Conservation (phyloP, 2,113 vertebrate genomes). For the Eudyptes chrysolophus region DNA sequence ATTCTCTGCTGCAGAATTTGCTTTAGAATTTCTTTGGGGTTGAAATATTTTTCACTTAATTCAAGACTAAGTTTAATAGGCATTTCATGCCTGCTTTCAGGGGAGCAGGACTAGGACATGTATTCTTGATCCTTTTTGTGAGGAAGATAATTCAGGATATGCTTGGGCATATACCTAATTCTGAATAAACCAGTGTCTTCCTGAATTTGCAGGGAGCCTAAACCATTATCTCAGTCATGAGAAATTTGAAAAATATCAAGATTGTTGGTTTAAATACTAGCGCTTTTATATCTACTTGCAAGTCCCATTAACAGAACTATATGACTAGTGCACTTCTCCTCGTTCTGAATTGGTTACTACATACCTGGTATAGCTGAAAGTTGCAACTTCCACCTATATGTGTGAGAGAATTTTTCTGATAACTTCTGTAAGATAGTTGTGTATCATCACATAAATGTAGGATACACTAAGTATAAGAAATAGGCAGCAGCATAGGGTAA, state of each 20-base stretch:
- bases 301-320: not conserved
- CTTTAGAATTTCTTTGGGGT: not conserved
- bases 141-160: not conserved
- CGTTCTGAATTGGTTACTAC: not conserved
- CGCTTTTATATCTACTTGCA: not conserved
- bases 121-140: not conserved
- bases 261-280: not conserved
- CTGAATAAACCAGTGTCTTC: not conserved
- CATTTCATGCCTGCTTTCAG: not conserved
- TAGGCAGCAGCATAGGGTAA: not conserved
- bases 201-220: not conserved
- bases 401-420: not conserved
- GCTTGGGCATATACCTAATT: not conserved
- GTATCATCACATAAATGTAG: not conserved
- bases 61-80: not conserved
- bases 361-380: not conserved
- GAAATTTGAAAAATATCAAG: not conserved
- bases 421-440: not conserved
- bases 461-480: not conserved
- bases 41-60: not conserved
- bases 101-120: not conserved
- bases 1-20: not conserved
- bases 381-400: not conserved
- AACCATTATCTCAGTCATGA: not conserved
- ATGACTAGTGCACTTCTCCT: not conserved